Conservation (phyloP, 2,797 vertebrate species). For the Stomatorhinus walkeri region DNA sequence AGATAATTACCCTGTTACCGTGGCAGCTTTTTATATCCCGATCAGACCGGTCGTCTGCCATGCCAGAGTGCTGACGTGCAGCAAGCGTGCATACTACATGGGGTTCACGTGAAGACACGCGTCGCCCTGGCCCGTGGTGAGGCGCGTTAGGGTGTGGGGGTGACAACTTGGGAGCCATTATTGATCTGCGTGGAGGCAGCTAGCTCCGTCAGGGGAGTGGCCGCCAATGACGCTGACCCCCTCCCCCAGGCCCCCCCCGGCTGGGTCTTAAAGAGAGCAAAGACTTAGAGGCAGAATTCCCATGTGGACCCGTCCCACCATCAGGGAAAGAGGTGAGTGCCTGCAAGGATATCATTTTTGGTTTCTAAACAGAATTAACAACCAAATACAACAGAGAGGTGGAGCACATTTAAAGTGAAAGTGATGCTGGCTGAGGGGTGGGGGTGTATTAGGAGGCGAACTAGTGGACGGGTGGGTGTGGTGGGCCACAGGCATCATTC, state of each 20-base stretch:
- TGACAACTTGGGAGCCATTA: slow-evolving; percentile 42
- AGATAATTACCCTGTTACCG: neutral
- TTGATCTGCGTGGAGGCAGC: slow-evolving; percentile 61
- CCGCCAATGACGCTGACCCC: slow-evolving; percentile 59
- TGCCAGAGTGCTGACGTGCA: neutral
- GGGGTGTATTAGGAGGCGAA: neutral
- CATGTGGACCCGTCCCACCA: slow-evolving; percentile 57
- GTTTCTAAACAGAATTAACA: slow-evolving; percentile 15
- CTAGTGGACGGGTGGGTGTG: neutral
- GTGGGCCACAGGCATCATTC: neutral
- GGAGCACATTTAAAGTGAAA: neutral
- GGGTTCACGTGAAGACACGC: slow-evolving; percentile 13
- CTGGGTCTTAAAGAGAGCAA: slow-evolving; percentile 71
- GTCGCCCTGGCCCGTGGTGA: slow-evolving; percentile 24
- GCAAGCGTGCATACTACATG: neutral
- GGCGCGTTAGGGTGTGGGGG: slow-evolving; percentile 23
- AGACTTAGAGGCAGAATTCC: slow-evolving; percentile 65
- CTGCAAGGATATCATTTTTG: slow-evolving; percentile 28
- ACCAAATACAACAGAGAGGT: neutral
- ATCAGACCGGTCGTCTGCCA: neutral
- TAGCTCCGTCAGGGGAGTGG: slow-evolving; percentile 46
- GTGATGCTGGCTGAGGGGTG: neutral
- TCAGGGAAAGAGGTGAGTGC: slow-evolving; percentile 58
- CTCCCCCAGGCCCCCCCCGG: slow-evolving; percentile 38
- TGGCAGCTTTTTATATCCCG: neutral